These are phyloP conservation scores for Castor canadensis DNA, from an alignment of 2,113 vertebrate species.

Conservation along the genomic window DNA sequence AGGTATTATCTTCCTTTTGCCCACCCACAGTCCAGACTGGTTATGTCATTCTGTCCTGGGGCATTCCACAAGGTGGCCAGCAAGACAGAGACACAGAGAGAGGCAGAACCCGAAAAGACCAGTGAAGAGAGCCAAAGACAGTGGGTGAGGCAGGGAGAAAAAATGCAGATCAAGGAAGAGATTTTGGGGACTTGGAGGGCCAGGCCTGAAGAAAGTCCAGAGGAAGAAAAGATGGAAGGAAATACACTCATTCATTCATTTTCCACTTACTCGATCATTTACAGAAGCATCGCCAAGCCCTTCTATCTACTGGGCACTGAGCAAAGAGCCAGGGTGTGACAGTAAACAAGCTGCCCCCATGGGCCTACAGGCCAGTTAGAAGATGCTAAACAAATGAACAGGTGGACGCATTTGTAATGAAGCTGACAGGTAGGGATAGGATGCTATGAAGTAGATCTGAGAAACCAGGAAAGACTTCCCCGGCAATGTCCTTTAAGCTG, in stretches of 20 bases:
- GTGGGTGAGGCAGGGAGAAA: background rate
- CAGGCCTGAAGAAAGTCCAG: background rate
- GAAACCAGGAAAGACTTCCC: constrained; percentile 1
- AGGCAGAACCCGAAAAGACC: background rate
- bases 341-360: background rate
- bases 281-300: background rate
- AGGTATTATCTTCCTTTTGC: background rate
- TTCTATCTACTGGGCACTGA: background rate
- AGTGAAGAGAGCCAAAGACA: background rate
- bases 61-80: background rate
- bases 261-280: background rate
- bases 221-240: background rate
- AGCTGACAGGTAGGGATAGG: background rate
- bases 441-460: background rate
- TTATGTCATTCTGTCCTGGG: background rate
- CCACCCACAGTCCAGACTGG: background rate
- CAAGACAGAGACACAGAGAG: background rate
- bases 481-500: background rate
- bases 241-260: background rate
- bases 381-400: background rate
- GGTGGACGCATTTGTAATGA: background rate
- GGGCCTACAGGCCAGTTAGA: background rate
- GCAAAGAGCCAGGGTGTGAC: too few relatives aligned
- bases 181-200: background rate
- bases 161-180: background rate